A percentile compares a stretch with the other conserved stretches of the same genome.
These are phyloP conservation scores for Agapornis roseicollis DNA, from an alignment of 2,113 vertebrate species.

Conservation along the genomic window DNA sequence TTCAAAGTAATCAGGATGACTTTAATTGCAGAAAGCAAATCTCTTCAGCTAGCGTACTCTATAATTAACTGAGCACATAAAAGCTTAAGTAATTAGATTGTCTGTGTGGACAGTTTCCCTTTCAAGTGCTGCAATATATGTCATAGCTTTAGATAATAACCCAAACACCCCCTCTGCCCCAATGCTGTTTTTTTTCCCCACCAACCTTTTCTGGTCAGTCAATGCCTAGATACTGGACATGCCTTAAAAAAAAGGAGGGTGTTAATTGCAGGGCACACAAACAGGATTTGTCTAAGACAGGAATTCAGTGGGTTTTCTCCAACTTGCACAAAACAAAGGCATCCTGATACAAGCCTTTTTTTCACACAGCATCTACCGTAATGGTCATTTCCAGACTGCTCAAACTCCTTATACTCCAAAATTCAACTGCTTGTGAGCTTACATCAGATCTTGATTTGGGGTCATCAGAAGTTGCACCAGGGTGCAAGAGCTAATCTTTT, in stretches of 20 bases:
- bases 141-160: neutral
- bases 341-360: neutral
- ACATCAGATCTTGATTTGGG: neutral
- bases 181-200: neutral
- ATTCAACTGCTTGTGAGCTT: neutral
- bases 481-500: neutral
- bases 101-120: neutral
- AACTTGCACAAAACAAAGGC: neutral
- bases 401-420: neutral
- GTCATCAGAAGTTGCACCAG: neutral
- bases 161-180: neutral
- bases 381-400: neutral
- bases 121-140: neutral
- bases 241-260: neutral
- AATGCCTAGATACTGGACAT: neutral
- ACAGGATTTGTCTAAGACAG: no score
- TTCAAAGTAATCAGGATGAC: neutral
- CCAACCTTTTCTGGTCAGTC: neutral
- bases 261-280: neutral
- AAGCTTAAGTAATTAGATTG: neutral
- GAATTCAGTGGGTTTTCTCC: neutral
- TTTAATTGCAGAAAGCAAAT: slow-evolving; percentile 19
- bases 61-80: neutral
- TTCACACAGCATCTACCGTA: neutral
- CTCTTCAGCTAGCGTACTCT: neutral